Evolutionary conservation across 2,797 vertebrate genomes (phyloP).

Genomic region (Danio kyathit): DNA sequence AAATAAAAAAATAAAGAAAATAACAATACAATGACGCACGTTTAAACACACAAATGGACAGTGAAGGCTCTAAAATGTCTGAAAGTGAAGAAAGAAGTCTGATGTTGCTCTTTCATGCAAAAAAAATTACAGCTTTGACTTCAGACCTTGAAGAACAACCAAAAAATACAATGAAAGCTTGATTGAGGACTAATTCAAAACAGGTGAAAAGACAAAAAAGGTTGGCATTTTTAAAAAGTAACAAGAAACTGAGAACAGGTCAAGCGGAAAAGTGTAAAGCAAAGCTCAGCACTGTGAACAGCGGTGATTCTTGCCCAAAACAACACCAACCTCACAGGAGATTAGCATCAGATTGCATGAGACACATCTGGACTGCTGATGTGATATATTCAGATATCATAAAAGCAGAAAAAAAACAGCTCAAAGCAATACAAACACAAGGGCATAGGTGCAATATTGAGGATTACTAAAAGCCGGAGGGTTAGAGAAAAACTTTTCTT

Average conservation of each 20-base stretch:
- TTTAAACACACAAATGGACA: too few relatives aligned
- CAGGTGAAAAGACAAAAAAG: not conserved
- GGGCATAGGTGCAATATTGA: not conserved
- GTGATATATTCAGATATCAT: not conserved
- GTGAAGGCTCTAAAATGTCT: too few relatives aligned
- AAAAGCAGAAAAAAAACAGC: not conserved
- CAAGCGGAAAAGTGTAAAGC: not conserved
- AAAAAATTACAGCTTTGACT: not conserved
- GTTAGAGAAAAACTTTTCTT: not conserved
- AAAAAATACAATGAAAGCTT: not conserved
- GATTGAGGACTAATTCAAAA: conserved; percentile 3
- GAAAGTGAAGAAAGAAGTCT: not conserved
- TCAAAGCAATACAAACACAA: not conserved
- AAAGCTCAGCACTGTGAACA: conserved; percentile 8
- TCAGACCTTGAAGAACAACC: not conserved
- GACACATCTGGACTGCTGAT: not conserved
- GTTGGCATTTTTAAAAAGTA: not conserved
- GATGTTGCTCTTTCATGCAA: not conserved
- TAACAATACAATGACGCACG: too few relatives aligned
- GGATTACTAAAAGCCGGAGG: not conserved
- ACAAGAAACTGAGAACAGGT: conserved; percentile 7
- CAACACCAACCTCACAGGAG: not conserved
- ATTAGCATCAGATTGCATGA: not conserved
- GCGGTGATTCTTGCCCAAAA: not conserved
- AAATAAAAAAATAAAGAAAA: too few relatives aligned